Evolutionary conservation across 2,888 invertebrate genomes (phyloP), one percentile per base, ranked within the genome.

Genomic region (Tenthredo distinguenda): DNA sequence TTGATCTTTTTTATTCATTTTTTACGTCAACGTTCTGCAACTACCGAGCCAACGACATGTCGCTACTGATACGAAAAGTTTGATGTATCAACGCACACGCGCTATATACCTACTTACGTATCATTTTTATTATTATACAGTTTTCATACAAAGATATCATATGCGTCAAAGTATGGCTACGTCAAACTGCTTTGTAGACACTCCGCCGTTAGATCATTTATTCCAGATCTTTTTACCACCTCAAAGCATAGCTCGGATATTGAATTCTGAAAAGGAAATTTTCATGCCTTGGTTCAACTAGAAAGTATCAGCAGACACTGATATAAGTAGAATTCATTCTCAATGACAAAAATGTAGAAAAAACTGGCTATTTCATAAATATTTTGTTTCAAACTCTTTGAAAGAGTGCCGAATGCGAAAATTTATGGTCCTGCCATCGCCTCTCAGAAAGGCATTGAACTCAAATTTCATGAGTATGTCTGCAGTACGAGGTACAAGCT

Each of bases 1-100:
- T 77, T 77, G 77, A 77, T 77, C 77, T 77, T 40, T 77, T 68
- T 40, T 77, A 50, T 55, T 77, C 50, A 50, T 77, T 77, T 26
- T 31, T 77, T 31, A 47, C 50, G 55, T 31, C 34, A 50, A 47
- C 77, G 55, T 21, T 31, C 50, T 31, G 21, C 18, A 34, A 77
- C 77, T 55, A 77, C 50, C 77, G 31, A 31, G 50, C 77, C 77
- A 77, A 77, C 77, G 43, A 43, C 40, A 55, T 55, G 77, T 77
- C 50, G 77, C 55, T 26, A 77, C 18, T 50, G 40, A 77, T 18
- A 77, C 77, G 47, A 74, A 74, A 21, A 26, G 40, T 74, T 21
- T 43, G 74, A 74, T 10, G 43, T 74, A 26, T 74, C 43, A 74
- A 71, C 71, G 34, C 34, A 68, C 34, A 68, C 68, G 15, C 18